phyloP scores from a whole-genome alignment of 2,888 invertebrate genomes.

The Ectemnius lituratus region DNA sequence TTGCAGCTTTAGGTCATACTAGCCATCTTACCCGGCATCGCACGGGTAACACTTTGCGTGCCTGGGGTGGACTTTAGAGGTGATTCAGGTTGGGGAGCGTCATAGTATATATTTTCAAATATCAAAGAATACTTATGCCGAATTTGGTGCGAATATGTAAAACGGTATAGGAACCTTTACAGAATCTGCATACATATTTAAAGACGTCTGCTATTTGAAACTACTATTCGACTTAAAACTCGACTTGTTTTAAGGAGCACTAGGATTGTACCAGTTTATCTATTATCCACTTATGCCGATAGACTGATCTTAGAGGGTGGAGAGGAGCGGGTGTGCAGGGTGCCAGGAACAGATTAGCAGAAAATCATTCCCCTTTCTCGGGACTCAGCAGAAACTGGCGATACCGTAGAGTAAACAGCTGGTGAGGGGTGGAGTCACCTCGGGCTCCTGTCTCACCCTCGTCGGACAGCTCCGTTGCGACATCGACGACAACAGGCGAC shows the following conservation, averaged over 20 bases:
- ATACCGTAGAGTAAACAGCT: conserved; percentile 58
- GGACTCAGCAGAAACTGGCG: conserved; percentile 59
- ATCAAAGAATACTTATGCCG: no score
- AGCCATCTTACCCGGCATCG: no score
- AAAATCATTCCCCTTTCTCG: conserved; percentile 55
- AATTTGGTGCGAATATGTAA: no score
- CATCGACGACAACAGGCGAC: conserved; percentile 44
- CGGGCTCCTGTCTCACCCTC: conserved; percentile 31
- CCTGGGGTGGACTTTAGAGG: no score
- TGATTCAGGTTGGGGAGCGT: no score
- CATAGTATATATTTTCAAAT: no score
- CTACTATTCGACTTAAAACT: not conserved
- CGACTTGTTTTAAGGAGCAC: not conserved
- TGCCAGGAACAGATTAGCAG: conserved; percentile 51
- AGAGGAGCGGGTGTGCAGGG: conserved; percentile 9
- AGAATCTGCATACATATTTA: no score
- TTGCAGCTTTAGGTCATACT: no score
- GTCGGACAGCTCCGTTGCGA: conserved; percentile 44
- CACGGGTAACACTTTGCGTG: no score
- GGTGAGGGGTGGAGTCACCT: conserved; percentile 25
- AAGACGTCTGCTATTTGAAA: not conserved
- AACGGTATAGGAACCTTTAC: no score
- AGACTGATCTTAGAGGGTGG: conserved; percentile 30
- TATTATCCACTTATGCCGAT: conserved; percentile 24
- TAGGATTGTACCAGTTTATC: conserved; percentile 6